Evolutionary conservation across 2,797 vertebrate genomes (phyloP), one percentile per base, ranked within the genome.

Genomic region (Pseudomugil gertrudae): DNA sequence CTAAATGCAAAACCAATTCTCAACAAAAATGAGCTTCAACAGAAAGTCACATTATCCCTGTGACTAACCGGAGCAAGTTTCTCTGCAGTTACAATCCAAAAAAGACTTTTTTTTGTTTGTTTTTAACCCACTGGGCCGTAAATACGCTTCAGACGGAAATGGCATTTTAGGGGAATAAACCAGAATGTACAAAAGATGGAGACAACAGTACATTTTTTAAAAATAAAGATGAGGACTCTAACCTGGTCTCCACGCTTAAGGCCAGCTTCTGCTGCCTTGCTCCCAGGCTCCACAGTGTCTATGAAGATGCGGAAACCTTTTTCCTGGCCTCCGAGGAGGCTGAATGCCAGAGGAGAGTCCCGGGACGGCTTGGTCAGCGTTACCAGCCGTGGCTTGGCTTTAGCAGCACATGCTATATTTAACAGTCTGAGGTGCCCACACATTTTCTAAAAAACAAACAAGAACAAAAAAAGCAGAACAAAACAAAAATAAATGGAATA

Each of bases 181-280:
- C 24, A 40, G n/a, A 45, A 13, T 47, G 1, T 15, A 36, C 19
- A 36, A 15, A 35, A 38, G 19, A 24, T 8, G 2, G 13, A 32
- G 24, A 15, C 50, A 30, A 2, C 29, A 19, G 11, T 15, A 23
- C n/a, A 9, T 27, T 19, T 53, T 5, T 9, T 36, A 21, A 57
- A 30, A 57, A 24, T 14, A 0, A 3, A 23, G 27, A 33, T n/a
- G 9, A 29, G 5, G 9, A 27, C 5, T 52, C 62, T 19, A 83
- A 98, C 98, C 95, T 99, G 98, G 87, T 99, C 98, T 71, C 98
- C 98, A 67, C 97, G 95, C 81, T 98, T 99, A 84, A 99, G 95
- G 85, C 98, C 97, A 0, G 93, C 95, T 83, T 99, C 98, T 13
- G 96, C 95, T 58, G 98, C 98, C 92, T 96, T 98, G 93, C 97